Evolutionary conservation across 2,113 vertebrate genomes (phyloP).

Genomic region (Cynocephalus volans): DNA sequence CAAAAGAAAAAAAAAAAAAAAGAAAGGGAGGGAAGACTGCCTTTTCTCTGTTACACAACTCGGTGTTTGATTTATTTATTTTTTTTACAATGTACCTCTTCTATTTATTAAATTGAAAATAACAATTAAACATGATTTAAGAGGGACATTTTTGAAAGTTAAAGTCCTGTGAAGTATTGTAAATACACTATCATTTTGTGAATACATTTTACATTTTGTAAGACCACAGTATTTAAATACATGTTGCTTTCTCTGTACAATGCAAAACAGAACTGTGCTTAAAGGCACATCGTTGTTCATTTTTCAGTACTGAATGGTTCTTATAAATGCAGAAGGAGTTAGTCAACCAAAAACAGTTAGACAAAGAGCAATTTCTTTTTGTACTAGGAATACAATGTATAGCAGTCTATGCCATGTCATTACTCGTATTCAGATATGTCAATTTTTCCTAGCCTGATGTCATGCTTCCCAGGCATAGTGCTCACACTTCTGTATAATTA

Average conservation of each 20-base stretch:
- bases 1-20: too few relatives aligned
- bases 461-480: neutral
- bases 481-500: neutral
- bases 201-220: conserved; percentile 19
- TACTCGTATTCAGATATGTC: neutral
- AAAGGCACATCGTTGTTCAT: neutral
- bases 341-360: neutral
- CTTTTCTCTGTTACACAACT: neutral
- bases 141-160: neutral
- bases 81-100: neutral
- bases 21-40: neutral
- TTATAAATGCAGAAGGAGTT: neutral
- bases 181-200: neutral
- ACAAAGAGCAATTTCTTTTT: neutral
- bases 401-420: neutral
- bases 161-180: neutral
- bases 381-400: neutral
- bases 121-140: conserved; percentile 30
- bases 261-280: neutral
- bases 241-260: neutral
- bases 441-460: neutral
- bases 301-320: neutral
- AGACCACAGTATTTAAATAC: neutral
- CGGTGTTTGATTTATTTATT: neutral
- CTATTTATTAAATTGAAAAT: conserved; percentile 18